Base-by-base conservation (phyloP, 2,888 invertebrate species). In the Matsumyia berberina region DNA sequence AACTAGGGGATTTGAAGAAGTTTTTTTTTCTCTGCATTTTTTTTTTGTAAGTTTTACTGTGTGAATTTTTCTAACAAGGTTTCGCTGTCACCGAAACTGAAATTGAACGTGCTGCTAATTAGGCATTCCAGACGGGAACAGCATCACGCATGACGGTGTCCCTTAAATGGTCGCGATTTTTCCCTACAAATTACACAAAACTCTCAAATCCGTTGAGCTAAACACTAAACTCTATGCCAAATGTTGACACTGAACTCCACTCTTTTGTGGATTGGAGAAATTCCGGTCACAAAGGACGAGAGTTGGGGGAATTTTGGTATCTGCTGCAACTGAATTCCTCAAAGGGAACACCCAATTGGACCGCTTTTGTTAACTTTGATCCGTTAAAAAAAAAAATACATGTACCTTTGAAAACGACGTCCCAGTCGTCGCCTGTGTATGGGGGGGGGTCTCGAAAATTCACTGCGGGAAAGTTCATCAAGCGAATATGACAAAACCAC, bases 401-500 rank as follows among this genome's bases (percentile, higher is more conserved):
- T 24, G 53, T 58, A 73, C 24, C 24, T 24, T 24, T 24, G 24
- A 4, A 24, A 24, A 24, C 24, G 55, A 64, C 37, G 39, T 11
- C 49, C n/a, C n/a, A n/a, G n/a, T n/a, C 60, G 53, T 53, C 55
- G 37, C 67, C 57, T 9, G 42, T 60, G 58, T 78, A 66, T 55
- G 66, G 62, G 44, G 69, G n/a, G n/a, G n/a, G n/a, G n/a, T n/a
- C n/a, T 55, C 24, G 24, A 60, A 83, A 80, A 55, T 73, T 53
- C 72, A 76, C 85, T 80, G 74, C 85, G 70, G 85, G 74, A 85
- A 85, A 85, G 80, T 85, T 51, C 80, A 74, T 85, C 85, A 85
- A 85, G 80, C 74, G 85, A 80, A 85, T 80, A 80, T 78, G 78
- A 85, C 80, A 85, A 76, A 85, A 80, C 85, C 85, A 85, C 80